These are phyloP conservation scores for Periophthalmodon schlosseri DNA, from an alignment of 2,113 vertebrate genomes.

Conservation along the genomic window DNA sequence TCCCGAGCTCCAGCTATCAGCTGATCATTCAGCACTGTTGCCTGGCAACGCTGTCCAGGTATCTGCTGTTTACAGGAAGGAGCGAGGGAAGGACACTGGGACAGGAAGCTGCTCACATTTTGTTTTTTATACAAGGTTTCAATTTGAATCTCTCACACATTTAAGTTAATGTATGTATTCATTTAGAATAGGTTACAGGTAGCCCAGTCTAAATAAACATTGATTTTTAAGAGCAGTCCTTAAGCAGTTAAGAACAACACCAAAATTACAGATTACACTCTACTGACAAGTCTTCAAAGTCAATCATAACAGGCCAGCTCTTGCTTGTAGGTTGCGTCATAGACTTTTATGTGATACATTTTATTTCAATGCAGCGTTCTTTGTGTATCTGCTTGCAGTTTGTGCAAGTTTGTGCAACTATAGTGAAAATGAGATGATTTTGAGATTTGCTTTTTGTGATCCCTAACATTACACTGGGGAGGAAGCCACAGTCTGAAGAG, in stretches of 20 bases:
- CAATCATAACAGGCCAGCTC: neutral
- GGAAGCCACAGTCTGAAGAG: neutral
- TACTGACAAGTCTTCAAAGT: neutral
- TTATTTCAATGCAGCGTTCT: no score
- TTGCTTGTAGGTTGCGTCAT: neutral
- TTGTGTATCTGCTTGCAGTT: neutral
- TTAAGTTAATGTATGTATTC: neutral
- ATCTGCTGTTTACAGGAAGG: conserved; percentile 3
- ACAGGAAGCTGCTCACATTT: neutral
- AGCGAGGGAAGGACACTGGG: neutral
- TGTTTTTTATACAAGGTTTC: neutral
- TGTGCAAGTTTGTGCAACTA: neutral
- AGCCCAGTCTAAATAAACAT: neutral
- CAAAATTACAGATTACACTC: neutral
- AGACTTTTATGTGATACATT: neutral
- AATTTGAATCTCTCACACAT: neutral
- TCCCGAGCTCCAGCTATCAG: conserved; percentile 16
- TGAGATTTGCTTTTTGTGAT: neutral
- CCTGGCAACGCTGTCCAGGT: conserved; percentile 49
- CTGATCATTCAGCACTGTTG: conserved; percentile 39
- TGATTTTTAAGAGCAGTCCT: neutral
- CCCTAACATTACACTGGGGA: neutral
- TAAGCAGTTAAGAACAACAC: neutral
- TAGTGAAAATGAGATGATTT: neutral
- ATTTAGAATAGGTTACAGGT: neutral